Evolutionary conservation across 1,140 invertebrate genomes (phyloP), one percentile per base, ranked within the genome.

Genomic region (Ostrea denselamellosa): DNA sequence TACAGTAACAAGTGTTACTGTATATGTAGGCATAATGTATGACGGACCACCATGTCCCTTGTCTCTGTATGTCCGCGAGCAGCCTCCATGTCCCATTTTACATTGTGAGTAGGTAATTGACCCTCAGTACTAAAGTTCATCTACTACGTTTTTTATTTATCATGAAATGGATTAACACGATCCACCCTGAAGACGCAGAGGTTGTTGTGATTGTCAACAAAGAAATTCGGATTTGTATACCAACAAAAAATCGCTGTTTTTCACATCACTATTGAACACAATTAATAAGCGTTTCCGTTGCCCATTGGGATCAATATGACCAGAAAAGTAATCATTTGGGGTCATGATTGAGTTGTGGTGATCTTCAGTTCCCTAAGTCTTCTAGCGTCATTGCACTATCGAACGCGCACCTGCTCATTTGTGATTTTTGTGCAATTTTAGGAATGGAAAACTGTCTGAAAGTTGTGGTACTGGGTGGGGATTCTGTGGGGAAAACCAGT

Each of bases 391-490:
- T 10, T 34, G 28, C 8, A 34, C n/a, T n/a, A 28, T 17, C 9
- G 58, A 62, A n/a, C 25, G 68, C 68, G 25, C 68, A 77, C 68
- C 68, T 77, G 68, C 68, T 77, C 68, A 25, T 25, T 22, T 34
- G 68, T 8, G 12, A 77, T 77, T 28, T 14, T 77, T 77, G 28
- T 77, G 25, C 25, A 17, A 77, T 77, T 77, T 77, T 12, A 77
- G 68, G 68, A 77, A 77, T 77, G 68, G 68, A 77, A 77, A 77
- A 77, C 25, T 77, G 68, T 34, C 68, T 77, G 25, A 77, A 77
- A 25, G 68, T 77, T 34, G 68, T 77, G 25, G 68, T 77, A 2
- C 25, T 77, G 68, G 68, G 68, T 28, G 68, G 68, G 68, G 68
- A 77, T 9, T 28, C 68, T 5, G 68, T 34, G 28, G 68, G 68